Conservation (phyloP, 1,140 invertebrate genomes). For the Trachymyrmex cornetzi region DNA sequence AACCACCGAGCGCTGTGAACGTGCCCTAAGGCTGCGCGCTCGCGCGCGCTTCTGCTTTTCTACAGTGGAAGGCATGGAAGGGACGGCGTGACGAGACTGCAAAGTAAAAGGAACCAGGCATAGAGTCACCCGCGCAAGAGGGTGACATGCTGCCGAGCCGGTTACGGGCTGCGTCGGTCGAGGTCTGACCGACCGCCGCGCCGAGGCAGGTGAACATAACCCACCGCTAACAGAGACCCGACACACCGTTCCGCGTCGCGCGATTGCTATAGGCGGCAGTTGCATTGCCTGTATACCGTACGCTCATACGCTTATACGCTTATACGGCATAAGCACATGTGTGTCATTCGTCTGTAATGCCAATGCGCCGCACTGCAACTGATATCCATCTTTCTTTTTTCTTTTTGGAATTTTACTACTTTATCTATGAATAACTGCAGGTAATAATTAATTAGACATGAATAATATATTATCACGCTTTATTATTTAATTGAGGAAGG, state of each 20-base stretch:
- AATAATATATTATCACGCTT: background rate
- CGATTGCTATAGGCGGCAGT: constrained; percentile 38
- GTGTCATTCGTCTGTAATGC: constrained; percentile 57
- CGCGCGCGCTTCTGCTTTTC: constrained; percentile 75
- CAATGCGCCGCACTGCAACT: constrained; percentile 60
- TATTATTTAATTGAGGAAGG: background rate
- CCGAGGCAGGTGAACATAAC: constrained; percentile 84
- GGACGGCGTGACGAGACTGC: constrained; percentile 85
- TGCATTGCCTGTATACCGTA: constrained; percentile 53
- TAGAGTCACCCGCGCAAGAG: constrained; percentile 85
- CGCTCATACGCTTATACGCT: constrained; percentile 59
- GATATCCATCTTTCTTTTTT: constrained; percentile 50
- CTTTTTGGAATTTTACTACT: background rate
- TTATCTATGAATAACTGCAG: background rate
- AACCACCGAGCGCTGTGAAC: constrained; percentile 46
- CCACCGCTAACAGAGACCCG: constrained; percentile 77
- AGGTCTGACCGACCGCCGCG: constrained; percentile 68
- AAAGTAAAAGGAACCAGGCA: constrained; percentile 83
- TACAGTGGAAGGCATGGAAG: constrained; percentile 76
- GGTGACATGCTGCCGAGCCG: constrained; percentile 86
- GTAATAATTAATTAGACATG: constrained; percentile 6
- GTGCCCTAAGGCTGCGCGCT: constrained; percentile 52
- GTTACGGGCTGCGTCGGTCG: constrained; percentile 78
- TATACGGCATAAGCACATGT: constrained; percentile 42
- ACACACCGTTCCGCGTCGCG: constrained; percentile 65